Evolutionary conservation across 1,140 invertebrate species (phyloP).

Genomic region (Trachymyrmex septentrionalis): DNA sequence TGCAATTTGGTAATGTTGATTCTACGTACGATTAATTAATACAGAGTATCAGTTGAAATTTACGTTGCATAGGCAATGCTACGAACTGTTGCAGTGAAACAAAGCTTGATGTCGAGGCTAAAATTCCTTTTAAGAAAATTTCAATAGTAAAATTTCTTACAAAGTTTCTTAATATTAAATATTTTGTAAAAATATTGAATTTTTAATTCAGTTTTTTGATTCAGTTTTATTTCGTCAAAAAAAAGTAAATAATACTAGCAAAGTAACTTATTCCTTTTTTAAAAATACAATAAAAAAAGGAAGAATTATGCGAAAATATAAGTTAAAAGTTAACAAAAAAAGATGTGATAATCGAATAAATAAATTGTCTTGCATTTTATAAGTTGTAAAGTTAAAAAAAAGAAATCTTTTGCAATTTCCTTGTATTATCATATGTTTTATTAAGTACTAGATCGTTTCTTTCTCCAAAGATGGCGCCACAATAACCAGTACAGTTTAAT

Average conservation of each 20-base stretch:
- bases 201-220: too few species aligned
- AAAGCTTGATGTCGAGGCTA: background rate
- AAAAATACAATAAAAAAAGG: background rate
- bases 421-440: slow-evolving; percentile 25
- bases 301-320: background rate
- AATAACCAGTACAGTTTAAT: slow-evolving; percentile 4
- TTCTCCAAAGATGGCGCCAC: slow-evolving; percentile 44
- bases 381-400: slow-evolving; percentile 17
- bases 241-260: background rate
- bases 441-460: background rate
- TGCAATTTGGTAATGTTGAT: background rate
- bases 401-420: background rate
- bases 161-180: background rate
- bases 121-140: background rate
- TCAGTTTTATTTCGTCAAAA: background rate
- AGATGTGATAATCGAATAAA: background rate
- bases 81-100: background rate
- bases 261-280: background rate
- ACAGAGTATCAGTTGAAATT: slow-evolving; percentile 19
- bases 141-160: background rate
- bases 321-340: background rate
- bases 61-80: background rate
- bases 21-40: slow-evolving; percentile 44
- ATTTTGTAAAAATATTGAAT: background rate
- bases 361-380: slow-evolving; percentile 24